phyloP scores from a whole-genome alignment of 1,140 invertebrate species.

The Drosophila pectinifera region DNA sequence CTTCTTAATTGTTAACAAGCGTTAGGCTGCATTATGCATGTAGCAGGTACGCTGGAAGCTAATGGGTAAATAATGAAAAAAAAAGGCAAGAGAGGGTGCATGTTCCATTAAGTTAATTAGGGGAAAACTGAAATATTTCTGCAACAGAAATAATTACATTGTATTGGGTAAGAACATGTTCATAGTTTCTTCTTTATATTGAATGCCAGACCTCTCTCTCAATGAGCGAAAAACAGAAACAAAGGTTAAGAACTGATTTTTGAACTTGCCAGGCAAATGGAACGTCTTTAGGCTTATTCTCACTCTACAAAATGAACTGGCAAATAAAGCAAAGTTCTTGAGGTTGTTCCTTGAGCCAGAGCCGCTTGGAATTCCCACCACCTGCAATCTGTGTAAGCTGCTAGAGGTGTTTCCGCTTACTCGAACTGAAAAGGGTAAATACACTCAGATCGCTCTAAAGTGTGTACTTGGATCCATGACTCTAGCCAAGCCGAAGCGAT shows the following conservation, averaged over 20 bases:
- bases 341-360: slow-evolving; percentile 7
- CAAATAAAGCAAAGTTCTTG: slow-evolving; percentile 18
- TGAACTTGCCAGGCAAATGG: neutral
- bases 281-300: neutral
- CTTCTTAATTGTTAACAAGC: neutral
- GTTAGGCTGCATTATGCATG: neutral
- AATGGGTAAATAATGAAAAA: neutral
- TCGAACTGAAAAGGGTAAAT: slow-evolving; percentile 10
- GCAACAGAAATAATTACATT: neutral
- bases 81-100: neutral
- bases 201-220: too few relatives aligned
- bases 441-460: slow-evolving; percentile 7
- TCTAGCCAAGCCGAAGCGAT: slow-evolving; percentile 2
- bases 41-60: neutral
- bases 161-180: neutral
- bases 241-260: neutral
- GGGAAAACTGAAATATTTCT: neutral
- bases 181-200: neutral
- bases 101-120: neutral
- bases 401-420: slow-evolving; percentile 26
- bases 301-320: neutral
- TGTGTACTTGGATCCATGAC: neutral
- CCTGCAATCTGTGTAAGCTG: neutral
- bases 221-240: too few relatives aligned
- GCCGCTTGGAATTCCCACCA: neutral